phyloP scores from a whole-genome alignment of 2,888 invertebrate genomes.

The Lepetodrilus schrolli region DNA sequence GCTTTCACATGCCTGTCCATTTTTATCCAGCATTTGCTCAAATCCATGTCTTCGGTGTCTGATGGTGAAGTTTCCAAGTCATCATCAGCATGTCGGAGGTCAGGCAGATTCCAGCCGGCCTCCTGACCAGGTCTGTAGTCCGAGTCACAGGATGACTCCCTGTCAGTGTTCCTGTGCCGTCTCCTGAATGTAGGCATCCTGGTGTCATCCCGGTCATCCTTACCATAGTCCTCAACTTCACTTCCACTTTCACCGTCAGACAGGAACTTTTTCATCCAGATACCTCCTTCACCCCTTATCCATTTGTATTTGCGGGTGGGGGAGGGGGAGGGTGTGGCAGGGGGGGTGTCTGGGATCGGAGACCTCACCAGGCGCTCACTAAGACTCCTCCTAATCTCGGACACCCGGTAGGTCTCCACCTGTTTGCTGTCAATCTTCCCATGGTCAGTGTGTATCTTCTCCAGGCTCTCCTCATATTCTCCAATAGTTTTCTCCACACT shows the following conservation, averaged over 20 bases:
- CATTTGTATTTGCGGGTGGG: conserved; percentile 44
- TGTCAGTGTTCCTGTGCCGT: background rate
- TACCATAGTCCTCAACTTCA: background rate
- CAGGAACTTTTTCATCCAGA: conserved; percentile 45
- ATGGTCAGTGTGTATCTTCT: background rate
- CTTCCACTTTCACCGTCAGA: background rate
- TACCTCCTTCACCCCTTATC: conserved; percentile 43
- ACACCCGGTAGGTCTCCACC: conserved; percentile 3
- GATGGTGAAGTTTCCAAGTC: conserved; percentile 5
- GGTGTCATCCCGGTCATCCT: background rate
- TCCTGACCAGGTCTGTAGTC: background rate
- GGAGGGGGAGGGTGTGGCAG: conserved; percentile 36
- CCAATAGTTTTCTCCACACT: conserved; percentile 20
- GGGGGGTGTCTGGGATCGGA: background rate
- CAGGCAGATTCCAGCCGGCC: background rate
- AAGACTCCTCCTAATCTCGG: background rate
- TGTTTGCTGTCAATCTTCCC: background rate
- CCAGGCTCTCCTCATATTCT: conserved; percentile 13
- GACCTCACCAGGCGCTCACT: conserved; percentile 20
- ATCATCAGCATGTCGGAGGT: background rate
- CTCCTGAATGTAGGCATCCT: background rate
- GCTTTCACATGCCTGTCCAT: background rate
- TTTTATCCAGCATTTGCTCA: background rate
- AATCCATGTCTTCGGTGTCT: background rate
- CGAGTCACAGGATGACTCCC: conserved; percentile 1